Conservation (phyloP, 2,797 vertebrate genomes). For the Danio jaintianensis region DNA sequence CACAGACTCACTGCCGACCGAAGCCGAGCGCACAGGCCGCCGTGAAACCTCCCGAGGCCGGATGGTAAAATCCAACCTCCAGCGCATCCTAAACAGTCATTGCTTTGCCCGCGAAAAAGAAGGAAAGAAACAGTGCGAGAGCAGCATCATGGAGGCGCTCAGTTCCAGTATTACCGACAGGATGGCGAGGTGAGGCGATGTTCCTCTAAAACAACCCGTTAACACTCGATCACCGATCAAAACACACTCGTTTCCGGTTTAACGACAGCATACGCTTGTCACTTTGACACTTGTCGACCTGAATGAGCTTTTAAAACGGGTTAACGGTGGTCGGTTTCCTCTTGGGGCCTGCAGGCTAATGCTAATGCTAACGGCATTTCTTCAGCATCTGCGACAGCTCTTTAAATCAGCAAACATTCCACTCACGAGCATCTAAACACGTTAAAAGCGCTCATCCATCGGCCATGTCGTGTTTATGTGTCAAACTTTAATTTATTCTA, state of each 20-base stretch:
- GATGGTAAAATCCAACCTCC: constrained; percentile 91
- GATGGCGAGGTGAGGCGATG: constrained; percentile 81
- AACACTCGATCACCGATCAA: background rate
- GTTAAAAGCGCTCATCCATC: background rate
- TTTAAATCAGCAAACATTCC: background rate
- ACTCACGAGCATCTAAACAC: background rate
- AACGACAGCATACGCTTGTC: no score
- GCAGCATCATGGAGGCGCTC: constrained; percentile 75
- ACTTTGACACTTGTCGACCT: no score
- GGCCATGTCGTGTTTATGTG: background rate
- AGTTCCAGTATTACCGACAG: constrained; percentile 81
- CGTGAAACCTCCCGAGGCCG: constrained; percentile 83
- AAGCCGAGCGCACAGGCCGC: constrained; percentile 74
- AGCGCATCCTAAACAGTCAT: constrained; percentile 89
- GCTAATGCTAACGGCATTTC: constrained; percentile 16
- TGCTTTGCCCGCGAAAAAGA: constrained; percentile 88
- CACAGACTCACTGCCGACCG: constrained; percentile 67
- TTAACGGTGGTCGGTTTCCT: background rate
- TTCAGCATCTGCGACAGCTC: background rate
- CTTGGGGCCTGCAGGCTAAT: background rate
- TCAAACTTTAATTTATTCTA: background rate
- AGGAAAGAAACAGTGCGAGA: constrained; percentile 78
- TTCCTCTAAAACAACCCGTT: background rate
- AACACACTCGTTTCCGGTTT: no score
- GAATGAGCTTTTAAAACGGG: no score